These are phyloP conservation scores for Macropus fuliginosus DNA, from an alignment of 2,797 vertebrate species.

Conservation along the genomic window DNA sequence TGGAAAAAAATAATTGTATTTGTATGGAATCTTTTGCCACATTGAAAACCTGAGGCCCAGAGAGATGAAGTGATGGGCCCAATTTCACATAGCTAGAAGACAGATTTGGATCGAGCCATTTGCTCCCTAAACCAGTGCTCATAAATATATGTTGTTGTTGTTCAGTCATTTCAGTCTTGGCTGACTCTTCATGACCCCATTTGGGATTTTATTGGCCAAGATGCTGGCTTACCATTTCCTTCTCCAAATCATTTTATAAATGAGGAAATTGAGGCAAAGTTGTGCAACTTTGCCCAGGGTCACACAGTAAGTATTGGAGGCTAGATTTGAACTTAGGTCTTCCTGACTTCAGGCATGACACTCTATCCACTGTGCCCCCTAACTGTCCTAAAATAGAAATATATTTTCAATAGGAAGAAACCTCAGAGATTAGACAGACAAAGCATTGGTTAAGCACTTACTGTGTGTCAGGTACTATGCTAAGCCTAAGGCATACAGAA, in stretches of 20 bases:
- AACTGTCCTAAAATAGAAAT: not conserved
- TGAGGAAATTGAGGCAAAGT: not conserved
- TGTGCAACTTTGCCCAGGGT: not conserved
- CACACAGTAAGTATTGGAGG: not conserved
- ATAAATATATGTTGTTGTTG: not conserved
- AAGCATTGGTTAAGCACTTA: not conserved
- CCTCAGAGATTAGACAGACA: not conserved
- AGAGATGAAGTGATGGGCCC: not conserved
- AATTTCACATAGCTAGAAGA: not conserved
- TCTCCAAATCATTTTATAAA: not conserved
- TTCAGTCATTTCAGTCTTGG: not conserved
- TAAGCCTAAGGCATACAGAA: not conserved
- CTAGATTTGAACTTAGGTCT: not conserved
- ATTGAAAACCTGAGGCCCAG: not conserved
- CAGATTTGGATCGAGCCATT: not conserved
- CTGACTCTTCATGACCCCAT: not conserved
- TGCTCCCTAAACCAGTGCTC: not conserved
- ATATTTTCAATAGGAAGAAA: not conserved
- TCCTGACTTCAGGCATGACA: too few species aligned
- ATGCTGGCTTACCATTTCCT: not conserved
- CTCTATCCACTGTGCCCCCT: not conserved
- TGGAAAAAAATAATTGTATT: not conserved
- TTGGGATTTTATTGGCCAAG: not conserved
- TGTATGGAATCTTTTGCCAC: not conserved
- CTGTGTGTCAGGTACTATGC: not conserved